Evolutionary conservation across 2,113 vertebrate species (phyloP), one percentile per base, ranked within the genome.

Genomic region (Rhea pennata): DNA sequence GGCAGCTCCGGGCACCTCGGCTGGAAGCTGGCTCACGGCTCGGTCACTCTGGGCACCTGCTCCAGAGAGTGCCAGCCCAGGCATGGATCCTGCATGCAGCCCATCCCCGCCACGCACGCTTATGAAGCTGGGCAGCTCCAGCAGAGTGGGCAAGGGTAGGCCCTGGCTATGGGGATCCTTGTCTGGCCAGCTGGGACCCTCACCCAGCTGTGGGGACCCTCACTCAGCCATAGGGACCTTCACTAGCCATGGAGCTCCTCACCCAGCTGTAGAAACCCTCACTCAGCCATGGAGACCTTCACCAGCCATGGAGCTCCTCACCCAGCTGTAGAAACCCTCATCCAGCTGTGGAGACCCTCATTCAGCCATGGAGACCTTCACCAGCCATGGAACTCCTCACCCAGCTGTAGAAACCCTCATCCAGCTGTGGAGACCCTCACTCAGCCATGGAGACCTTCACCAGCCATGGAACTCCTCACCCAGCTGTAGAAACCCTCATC

Each of bases 211-310:
- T 4, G 17, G 79, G 53, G 46, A 8, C 10, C 5, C 3, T 15
- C 53, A 53, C 11, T 8, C 5, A 24, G 51, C 20, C 15, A 29
- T 0, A 4, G 66, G 9, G 46, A 40, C 46, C 8, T 1, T 1
- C 5, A 27, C 4, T 12, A 14, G 24, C 50, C 29, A 6, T 6
- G 50, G 12, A 4, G 31, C 1, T 1, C 5, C 1, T 1, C 5
- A 27, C 39, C 4, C 15, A 14, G 24, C 50, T 23, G 5, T 6
- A 54, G 56, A 21, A 59, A 7, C 54, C 15, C 46, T 16, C 6
- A 20, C 69, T 8, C 19, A 69, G 33, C 44, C 44, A 46, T 46
- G 44, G 12, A 15, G 44, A 46, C 44, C 44, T 6, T 46, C 44
- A 46, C 44, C 56, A 17, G 17, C 74, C 21, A 5, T 4, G 16